Evolutionary conservation across 1,140 invertebrate species (phyloP), one percentile per base, ranked within the genome.

Genomic region (Leucophenga varia): DNA sequence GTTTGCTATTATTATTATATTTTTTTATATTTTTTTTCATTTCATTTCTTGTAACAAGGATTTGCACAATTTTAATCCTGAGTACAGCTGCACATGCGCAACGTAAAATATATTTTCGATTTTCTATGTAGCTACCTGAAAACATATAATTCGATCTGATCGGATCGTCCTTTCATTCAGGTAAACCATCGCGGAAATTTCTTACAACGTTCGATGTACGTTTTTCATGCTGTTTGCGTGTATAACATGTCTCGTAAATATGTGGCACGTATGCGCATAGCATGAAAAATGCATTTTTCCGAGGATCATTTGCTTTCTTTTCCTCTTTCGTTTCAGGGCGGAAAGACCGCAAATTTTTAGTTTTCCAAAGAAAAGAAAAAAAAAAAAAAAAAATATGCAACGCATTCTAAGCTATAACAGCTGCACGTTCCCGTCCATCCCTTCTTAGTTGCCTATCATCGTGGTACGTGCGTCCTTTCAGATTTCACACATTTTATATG

Each of bases 281-380:
- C n/a, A n/a, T n/a, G n/a, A n/a, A n/a, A n/a, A n/a, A n/a, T n/a
- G n/a, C n/a, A n/a, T n/a, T n/a, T n/a, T n/a, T n/a, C n/a, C n/a
- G n/a, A n/a, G n/a, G n/a, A n/a, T n/a, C n/a, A n/a, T n/a, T n/a
- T n/a, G n/a, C n/a, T n/a, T n/a, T 25, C 22, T 25, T 10, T 5
- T 25, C 22, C 22, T 25, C 22, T 25, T 25, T 25, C 22, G 10
- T 58, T 65, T 61, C 59, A 51, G 59, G 63, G 63, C 63, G 63
- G 63, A 63, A 67, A 67, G 63, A 67, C 63, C 63, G 63, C 63
- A 67, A 67, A 67, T 67, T 63, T 67, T 67, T 55, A 59, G 5
- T 6, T 25, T 25, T 25, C 5, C 22, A 6, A 25, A 6, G 22
- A 25, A 25, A 10, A 6, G 22, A 25, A 25, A 25, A 25, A 25